phyloP scores from a whole-genome alignment of 2,797 vertebrate species.

The Ptychobarbus kaznakovi region DNA sequence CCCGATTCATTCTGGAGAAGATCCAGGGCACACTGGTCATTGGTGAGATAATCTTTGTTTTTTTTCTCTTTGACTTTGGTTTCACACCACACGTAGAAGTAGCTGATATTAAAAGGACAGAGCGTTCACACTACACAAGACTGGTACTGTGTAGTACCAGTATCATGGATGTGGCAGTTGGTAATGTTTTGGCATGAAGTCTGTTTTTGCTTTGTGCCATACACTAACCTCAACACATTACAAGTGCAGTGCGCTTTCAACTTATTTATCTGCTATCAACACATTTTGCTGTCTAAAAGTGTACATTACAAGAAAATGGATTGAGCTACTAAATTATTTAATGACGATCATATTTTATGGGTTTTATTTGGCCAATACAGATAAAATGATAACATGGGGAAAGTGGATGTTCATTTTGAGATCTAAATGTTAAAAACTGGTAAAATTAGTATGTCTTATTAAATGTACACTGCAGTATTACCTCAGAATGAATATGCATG shows the following conservation, averaged over 20 bases:
- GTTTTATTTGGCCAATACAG: too few relatives aligned
- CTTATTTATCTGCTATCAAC: background rate
- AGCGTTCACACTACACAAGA: too few relatives aligned
- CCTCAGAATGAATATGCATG: too few relatives aligned
- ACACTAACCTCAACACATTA: background rate
- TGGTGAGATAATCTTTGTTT: slow-evolving; percentile 74
- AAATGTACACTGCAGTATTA: too few relatives aligned
- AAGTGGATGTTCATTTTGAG: too few relatives aligned
- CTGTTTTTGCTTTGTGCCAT: background rate
- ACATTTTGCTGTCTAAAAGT: too few relatives aligned
- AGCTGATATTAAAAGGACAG: background rate
- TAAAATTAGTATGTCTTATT: too few relatives aligned
- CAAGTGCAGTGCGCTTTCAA: background rate
- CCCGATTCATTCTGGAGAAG: slow-evolving; percentile 98
- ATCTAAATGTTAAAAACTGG: too few relatives aligned
- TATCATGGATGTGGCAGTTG: background rate
- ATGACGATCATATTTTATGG: too few relatives aligned
- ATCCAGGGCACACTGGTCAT: slow-evolving; percentile 93
- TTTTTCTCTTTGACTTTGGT: background rate
- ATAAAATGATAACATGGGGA: too few relatives aligned
- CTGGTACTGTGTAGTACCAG: background rate
- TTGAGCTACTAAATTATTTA: too few relatives aligned
- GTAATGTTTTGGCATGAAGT: background rate
- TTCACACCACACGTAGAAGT: background rate
- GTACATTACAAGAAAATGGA: too few relatives aligned